These are phyloP conservation scores for Papio anubis DNA, from an alignment of 2,113 vertebrate species.

Conservation along the genomic window DNA sequence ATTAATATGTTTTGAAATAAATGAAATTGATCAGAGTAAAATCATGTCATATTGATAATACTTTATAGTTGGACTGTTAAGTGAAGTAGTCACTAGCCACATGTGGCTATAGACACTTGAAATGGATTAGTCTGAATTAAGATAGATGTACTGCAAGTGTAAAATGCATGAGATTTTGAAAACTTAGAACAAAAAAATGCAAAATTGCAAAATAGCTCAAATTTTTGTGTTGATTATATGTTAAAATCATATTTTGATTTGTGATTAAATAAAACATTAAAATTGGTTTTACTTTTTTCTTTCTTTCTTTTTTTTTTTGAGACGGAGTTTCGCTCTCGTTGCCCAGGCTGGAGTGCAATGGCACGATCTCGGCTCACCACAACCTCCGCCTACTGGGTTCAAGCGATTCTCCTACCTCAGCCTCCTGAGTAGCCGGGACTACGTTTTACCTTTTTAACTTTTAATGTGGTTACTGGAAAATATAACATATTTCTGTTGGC, in stretches of 20 bases:
- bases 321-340: too few species aligned
- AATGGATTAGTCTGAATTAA: constrained; percentile 15
- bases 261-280: constrained; percentile 3
- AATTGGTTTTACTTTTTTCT: not conserved
- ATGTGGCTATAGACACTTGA: not conserved
- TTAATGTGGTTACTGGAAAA: constrained; percentile 5
- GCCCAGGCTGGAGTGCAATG: too few species aligned
- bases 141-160: not conserved
- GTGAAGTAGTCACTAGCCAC: not conserved
- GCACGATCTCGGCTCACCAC: too few species aligned
- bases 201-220: constrained; percentile 24
- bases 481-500: not conserved
- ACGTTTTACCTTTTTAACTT: not conserved
- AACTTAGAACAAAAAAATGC: not conserved
- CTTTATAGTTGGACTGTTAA: not conserved
- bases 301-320: too few species aligned
- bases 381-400: too few species aligned
- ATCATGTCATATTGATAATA: not conserved
- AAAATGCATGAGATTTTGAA: constrained; percentile 28
- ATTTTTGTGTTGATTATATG: not conserved
- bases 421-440: too few species aligned
- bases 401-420: too few species aligned
- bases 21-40: constrained; percentile 7
- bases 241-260: not conserved
- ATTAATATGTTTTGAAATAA: not conserved